Evolutionary conservation across 2,888 invertebrate genomes (phyloP).

Genomic region (Caradrina kadenii): DNA sequence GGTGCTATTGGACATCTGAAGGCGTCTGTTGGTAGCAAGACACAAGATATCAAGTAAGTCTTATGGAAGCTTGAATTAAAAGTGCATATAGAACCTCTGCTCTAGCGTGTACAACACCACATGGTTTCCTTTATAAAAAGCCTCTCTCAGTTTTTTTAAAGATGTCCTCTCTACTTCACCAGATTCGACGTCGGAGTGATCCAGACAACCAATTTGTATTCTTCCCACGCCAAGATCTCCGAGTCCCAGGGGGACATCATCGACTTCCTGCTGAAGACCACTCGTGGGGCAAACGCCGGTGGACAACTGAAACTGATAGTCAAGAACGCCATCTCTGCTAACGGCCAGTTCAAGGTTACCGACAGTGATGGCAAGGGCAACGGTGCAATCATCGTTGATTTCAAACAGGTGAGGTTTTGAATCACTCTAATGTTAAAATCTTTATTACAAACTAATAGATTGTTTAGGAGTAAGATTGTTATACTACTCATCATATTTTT

Average conservation of each 20-base stretch:
- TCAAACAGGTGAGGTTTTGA: slow-evolving; percentile 84
- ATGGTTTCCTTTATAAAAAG: neutral
- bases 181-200: slow-evolving; percentile 87
- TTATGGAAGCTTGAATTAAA: neutral
- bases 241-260: slow-evolving; percentile 86
- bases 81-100: neutral
- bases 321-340: slow-evolving; percentile 91
- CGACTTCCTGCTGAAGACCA: slow-evolving; percentile 89
- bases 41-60: slow-evolving; percentile 90
- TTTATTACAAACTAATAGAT: neutral
- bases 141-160: neutral
- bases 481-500: too few relatives aligned
- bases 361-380: slow-evolving; percentile 92
- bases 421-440: neutral
- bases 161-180: neutral
- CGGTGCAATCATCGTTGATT: slow-evolving; percentile 90
- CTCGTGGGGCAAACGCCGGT: slow-evolving; percentile 80
- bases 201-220: slow-evolving; percentile 82
- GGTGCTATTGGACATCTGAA: slow-evolving; percentile 90
- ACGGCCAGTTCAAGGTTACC: slow-evolving; percentile 91
- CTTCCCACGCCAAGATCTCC: slow-evolving; percentile 89
- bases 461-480: too few relatives aligned
- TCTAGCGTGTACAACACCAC: neutral
- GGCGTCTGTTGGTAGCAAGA: slow-evolving; percentile 85
- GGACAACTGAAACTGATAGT: slow-evolving; percentile 90